These are phyloP conservation scores for Thalassoma bifasciatum DNA, from an alignment of 2,113 vertebrate species.

Conservation along the genomic window DNA sequence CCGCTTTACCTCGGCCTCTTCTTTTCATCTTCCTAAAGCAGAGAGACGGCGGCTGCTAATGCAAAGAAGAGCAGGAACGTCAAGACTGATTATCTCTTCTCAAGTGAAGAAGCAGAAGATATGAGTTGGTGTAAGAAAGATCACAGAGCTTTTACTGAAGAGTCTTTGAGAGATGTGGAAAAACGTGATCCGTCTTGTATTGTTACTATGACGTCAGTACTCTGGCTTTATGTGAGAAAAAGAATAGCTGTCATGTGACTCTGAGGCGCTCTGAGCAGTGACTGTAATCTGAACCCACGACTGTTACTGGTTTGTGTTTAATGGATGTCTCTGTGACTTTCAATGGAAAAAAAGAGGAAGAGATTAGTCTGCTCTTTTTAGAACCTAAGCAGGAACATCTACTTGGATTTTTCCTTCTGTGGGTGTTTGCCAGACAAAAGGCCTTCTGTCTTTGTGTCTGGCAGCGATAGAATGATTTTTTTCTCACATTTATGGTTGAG, in stretches of 20 bases:
- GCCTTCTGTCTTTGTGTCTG: background rate
- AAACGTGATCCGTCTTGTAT: background rate
- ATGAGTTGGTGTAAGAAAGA: background rate
- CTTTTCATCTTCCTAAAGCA: background rate
- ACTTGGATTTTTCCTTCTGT: background rate
- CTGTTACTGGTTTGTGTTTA: background rate
- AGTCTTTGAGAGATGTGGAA: background rate
- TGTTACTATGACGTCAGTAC: background rate
- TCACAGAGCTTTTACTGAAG: background rate
- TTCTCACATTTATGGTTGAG: too few relatives aligned
- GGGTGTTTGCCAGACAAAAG: background rate
- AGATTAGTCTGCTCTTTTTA: background rate
- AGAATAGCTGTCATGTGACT: background rate
- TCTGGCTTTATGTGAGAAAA: background rate
- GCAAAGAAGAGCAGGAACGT: background rate
- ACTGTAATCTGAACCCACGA: background rate
- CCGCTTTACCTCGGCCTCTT: background rate
- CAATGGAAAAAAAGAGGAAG: background rate
- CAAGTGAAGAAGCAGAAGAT: constrained; percentile 3
- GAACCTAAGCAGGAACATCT: background rate
- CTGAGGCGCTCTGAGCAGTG: background rate
- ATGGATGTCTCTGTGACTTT: background rate
- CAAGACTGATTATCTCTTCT: background rate
- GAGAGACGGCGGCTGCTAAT: too few relatives aligned
- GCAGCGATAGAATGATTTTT: too few relatives aligned